These are phyloP conservation scores for Coenonympha arcania DNA, from an alignment of 2,888 invertebrate species.

Conservation along the genomic window DNA sequence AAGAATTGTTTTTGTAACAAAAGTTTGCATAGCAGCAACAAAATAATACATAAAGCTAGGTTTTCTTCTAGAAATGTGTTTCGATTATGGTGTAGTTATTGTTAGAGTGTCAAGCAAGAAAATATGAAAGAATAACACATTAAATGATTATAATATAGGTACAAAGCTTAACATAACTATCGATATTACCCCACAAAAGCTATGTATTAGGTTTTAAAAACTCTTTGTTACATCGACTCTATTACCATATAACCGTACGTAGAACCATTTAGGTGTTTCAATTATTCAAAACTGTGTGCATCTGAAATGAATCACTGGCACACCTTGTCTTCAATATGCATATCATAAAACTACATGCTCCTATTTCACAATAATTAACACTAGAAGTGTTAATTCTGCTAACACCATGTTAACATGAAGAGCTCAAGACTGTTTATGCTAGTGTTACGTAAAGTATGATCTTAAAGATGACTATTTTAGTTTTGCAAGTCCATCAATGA, in stretches of 20 bases:
- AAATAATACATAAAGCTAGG: not conserved
- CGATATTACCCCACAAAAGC: no score
- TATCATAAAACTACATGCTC: conserved; percentile 1
- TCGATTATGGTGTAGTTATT: not conserved
- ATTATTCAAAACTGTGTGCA: not conserved
- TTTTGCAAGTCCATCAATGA: no score
- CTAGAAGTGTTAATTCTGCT: conserved; percentile 12
- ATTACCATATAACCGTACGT: no score
- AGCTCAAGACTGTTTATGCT: not conserved
- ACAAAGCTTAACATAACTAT: no score
- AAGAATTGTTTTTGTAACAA: not conserved
- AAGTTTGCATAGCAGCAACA: not conserved
- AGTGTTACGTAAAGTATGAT: not conserved
- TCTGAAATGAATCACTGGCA: conserved; percentile 4
- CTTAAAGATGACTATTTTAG: no score
- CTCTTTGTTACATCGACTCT: no score
- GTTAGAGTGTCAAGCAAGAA: no score
- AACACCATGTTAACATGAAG: conserved; percentile 15
- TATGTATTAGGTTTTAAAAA: no score
- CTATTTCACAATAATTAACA: conserved; percentile 21
- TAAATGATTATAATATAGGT: no score
- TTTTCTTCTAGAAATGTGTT: not conserved
- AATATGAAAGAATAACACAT: no score
- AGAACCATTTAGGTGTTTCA: no score
- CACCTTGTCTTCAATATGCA: not conserved